Evolutionary conservation across 2,113 vertebrate genomes (phyloP).

Genomic region (Cepphus grylle): DNA sequence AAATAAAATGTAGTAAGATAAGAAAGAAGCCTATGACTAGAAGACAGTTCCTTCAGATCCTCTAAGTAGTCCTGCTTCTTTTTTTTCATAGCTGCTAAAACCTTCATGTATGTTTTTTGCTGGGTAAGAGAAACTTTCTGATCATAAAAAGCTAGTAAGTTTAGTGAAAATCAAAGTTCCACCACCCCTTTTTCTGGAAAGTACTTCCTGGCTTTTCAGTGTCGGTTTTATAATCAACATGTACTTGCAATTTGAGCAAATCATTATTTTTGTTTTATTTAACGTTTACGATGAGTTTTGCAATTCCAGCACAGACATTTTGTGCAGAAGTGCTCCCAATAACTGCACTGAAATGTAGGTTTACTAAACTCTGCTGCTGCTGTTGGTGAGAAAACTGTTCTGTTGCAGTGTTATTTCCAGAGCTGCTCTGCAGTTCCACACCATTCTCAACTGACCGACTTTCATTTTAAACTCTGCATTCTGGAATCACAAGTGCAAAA

Average conservation of each 20-base stretch:
- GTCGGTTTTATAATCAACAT: not conserved
- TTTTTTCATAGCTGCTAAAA: not conserved
- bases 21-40: not conserved
- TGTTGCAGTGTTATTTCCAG: not conserved
- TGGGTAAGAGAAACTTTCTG: not conserved
- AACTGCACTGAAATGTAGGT: not conserved
- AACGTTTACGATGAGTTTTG: not conserved
- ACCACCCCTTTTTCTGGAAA: not conserved
- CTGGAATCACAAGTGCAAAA: not conserved
- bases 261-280: not conserved
- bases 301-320: not conserved
- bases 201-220: not conserved
- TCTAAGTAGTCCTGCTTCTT: not conserved
- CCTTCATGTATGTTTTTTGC: not conserved
- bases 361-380: not conserved
- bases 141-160: not conserved
- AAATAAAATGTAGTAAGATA: not conserved
- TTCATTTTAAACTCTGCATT: not conserved
- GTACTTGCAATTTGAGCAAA: not conserved
- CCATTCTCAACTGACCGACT: not conserved
- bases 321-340: not conserved
- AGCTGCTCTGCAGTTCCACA: not conserved
- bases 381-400: not conserved
- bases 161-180: not conserved
- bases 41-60: not conserved